Base-by-base conservation (phyloP, 2,113 vertebrate genomes). In the Gavialis gangeticus region DNA sequence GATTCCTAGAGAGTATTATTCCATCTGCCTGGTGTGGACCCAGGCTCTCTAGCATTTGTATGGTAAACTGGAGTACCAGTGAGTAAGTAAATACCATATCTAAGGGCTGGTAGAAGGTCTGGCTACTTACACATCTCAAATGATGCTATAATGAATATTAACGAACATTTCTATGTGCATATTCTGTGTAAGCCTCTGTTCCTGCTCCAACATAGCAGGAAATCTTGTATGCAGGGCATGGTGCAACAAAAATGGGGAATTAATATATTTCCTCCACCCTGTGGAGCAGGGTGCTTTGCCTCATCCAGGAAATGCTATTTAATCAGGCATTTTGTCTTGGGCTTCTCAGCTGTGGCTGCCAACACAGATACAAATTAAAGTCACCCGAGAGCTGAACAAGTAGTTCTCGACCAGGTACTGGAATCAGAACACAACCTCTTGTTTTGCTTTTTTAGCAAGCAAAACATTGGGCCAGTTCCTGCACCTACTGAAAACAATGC, bases 371-470 rank as follows among this genome's bases (percentile, higher is more conserved):
- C 89, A 81, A 88, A 84, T 62, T 0, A 0, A 37, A 60, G 62
- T 55, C 66, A 85, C 34, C 88, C n/a, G 75, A 60, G 76, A 24
- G 37, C 34, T 1, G 18, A n/a, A 4, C 13, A n/a, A 16, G 56
- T 84, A 56, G 22, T 89, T 25, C 77, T 30, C 67, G 37, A 58
- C 6, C 79, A 86, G 34, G 11, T 16, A 73, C 12, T 73, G 34
- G 34, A 73, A 73, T 24, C 3, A 73, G 34, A 73, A 46, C 91
- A 15, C 21, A 56, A 75, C 69, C 27, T 59, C 10, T 0, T 0
- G 15, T 92, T 87, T 85, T 83, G 54, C 54, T 85, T 75, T 37
- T 46, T 85, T 60, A 81, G 88, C 3, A 5, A 27, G 17, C n/a
- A 84, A 56, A 55, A 55, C 1, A 12, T 92, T 59, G 3, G 2